phyloP scores from a whole-genome alignment of 2,797 vertebrate species.

The Percopsis omiscomaycus region DNA sequence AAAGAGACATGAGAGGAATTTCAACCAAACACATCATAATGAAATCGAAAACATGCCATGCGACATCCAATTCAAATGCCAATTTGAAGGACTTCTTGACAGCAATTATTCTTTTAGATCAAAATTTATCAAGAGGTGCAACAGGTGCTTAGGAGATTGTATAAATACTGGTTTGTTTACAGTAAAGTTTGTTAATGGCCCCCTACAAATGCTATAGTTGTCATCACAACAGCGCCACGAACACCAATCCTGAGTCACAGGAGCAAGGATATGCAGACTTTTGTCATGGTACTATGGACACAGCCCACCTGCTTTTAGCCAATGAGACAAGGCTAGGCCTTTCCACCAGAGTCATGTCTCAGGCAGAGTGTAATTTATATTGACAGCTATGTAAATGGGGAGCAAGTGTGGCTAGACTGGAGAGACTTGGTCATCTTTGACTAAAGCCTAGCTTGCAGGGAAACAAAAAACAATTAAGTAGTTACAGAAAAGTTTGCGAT shows the following conservation, averaged over 20 bases:
- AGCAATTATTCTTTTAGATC: neutral
- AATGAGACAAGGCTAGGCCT: constrained; percentile 35
- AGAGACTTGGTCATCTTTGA: constrained; percentile 27
- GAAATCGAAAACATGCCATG: neutral
- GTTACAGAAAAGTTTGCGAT: neutral
- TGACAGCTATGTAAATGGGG: constrained; percentile 46
- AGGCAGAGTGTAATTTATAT: constrained; percentile 52
- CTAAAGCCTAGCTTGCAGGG: neutral
- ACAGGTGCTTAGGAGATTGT: constrained; percentile 12
- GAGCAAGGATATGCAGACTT: constrained; percentile 38
- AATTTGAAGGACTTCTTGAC: neutral
- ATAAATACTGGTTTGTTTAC: constrained; percentile 54
- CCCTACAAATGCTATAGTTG: constrained; percentile 41
- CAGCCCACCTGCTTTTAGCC: constrained; percentile 47
- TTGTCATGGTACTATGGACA: constrained; percentile 68
- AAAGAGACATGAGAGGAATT: constrained; percentile 39
- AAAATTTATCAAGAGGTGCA: too few species aligned
- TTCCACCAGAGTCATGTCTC: constrained; percentile 50
- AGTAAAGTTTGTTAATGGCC: constrained; percentile 54
- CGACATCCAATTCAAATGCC: neutral
- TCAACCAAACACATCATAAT: neutral
- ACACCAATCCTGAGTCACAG: constrained; percentile 35
- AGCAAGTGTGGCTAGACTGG: constrained; percentile 26
- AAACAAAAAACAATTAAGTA: constrained; percentile 13
- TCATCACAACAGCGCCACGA: constrained; percentile 62